Base-by-base conservation (phyloP, 2,113 vertebrate genomes). In the Rhea pennata region DNA sequence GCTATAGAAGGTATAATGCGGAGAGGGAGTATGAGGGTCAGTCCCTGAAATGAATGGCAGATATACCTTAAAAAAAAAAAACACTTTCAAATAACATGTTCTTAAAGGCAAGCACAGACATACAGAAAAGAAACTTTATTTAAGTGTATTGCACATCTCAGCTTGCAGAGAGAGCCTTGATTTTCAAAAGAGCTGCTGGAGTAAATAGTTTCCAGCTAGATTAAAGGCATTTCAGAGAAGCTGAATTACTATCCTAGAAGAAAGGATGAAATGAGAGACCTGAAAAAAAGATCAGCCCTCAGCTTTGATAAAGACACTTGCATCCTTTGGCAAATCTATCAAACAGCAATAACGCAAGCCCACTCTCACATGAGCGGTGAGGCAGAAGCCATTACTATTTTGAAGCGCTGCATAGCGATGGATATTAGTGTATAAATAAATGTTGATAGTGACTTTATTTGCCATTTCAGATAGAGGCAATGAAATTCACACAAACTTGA, bases 1-100 rank as follows among this genome's bases (percentile, higher is more conserved):
- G 19, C 91, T 58, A 66, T 98, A 2, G 59, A 97, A 98, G 97
- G 98, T 98, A 97, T 5, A 1, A 1, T 0, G 4, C 0, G 8
- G 16, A 22, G 6, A 50, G 39, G 27, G 8, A 22, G 27, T 15
- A 17, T 8, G 4, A 3, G 6, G 36, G 1, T 23, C 6, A 48
- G 19, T 21, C n/a, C 81, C 13, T 19, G 31, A 3, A 2, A 11
- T 2, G 1, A 24, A 0, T 1, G 0, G 15, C 7, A 2, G 6
- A 6, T 13, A 6, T 0, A 72, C 15, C 23, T 20, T 26, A 12
- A 2, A 19, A 42, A 29, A 42, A 29, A 36, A 3, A 46, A 58
- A 10, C 0, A 12, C 40, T 48, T 44, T 50, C 2, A 23, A 10
- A 56, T 13, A 13, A 42, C 0, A 6, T 1, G 6, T 7, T 36